Evolutionary conservation across 2,797 vertebrate genomes (phyloP).

Genomic region (Hyperoplus lanceolatus): DNA sequence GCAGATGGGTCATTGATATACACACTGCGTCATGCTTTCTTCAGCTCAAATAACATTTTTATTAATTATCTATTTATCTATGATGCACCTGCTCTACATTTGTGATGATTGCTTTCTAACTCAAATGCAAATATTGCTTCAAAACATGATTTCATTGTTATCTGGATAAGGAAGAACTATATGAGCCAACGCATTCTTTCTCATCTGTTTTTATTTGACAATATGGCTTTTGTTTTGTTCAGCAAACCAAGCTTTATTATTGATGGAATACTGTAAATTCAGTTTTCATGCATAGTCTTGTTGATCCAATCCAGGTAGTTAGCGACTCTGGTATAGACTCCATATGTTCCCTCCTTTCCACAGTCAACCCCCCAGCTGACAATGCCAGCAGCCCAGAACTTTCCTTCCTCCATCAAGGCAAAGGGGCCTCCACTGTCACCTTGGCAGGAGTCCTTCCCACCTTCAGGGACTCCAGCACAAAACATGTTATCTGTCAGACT

Average conservation of each 20-base stretch:
- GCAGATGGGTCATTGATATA: background rate
- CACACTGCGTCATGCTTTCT: background rate
- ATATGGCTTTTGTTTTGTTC: background rate
- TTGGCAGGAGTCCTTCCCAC: conserved; percentile 66
- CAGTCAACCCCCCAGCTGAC: conserved; percentile 78
- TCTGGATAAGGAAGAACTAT: background rate
- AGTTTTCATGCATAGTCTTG: conserved; percentile 70
- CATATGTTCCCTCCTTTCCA: conserved; percentile 55
- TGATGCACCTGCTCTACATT: no score
- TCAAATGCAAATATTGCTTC: no score
- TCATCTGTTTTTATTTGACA: background rate
- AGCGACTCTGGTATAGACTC: conserved; percentile 74
- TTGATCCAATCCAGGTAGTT: conserved; percentile 79
- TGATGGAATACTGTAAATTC: background rate
- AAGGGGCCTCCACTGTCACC: conserved; percentile 73
- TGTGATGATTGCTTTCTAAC: background rate
- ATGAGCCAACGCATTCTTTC: background rate
- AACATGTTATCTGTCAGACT: conserved; percentile 78
- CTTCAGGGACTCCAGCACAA: conserved; percentile 73
- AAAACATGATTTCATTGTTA: background rate
- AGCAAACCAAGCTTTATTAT: background rate
- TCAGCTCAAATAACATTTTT: no score
- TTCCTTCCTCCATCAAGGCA: conserved; percentile 17
- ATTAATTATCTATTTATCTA: no score
- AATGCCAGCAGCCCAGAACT: conserved; percentile 76